phyloP scores from a whole-genome alignment of 2,888 invertebrate genomes.

The Podabrus alpinus region DNA sequence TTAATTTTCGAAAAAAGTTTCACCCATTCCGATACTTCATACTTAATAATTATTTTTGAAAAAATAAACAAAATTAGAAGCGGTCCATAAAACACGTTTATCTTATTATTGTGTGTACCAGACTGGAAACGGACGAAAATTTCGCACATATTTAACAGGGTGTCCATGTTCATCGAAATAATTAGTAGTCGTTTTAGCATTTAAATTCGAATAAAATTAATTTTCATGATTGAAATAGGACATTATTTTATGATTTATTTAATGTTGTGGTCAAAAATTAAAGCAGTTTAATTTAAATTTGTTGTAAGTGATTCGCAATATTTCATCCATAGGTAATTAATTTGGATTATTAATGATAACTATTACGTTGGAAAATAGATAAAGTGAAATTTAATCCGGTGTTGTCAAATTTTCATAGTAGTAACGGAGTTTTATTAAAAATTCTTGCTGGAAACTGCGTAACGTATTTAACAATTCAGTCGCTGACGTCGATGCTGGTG shows the following conservation, averaged over 20 bases:
- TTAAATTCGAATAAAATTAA: neutral
- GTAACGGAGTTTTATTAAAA: no score
- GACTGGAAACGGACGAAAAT: neutral
- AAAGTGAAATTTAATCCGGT: neutral
- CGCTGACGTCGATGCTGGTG: no score
- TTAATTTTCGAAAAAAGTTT: neutral
- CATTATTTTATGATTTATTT: neutral
- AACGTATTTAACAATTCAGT: no score
- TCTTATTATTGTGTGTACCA: neutral
- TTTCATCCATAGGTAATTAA: neutral
- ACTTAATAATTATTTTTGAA: neutral
- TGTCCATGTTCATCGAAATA: neutral
- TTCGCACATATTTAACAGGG: neutral
- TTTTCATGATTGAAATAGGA: neutral
- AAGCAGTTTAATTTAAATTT: neutral
- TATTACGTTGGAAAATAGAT: neutral
- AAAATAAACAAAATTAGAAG: neutral
- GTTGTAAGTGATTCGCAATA: neutral
- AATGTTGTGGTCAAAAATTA: neutral
- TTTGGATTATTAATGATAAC: neutral
- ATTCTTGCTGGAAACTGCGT: no score
- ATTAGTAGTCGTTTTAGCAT: neutral
- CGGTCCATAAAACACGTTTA: neutral
- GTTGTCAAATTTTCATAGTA: no score
- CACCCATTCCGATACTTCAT: neutral